Base-by-base conservation (phyloP, 2,797 vertebrate genomes). In the Enteromius unitaeniatus region DNA sequence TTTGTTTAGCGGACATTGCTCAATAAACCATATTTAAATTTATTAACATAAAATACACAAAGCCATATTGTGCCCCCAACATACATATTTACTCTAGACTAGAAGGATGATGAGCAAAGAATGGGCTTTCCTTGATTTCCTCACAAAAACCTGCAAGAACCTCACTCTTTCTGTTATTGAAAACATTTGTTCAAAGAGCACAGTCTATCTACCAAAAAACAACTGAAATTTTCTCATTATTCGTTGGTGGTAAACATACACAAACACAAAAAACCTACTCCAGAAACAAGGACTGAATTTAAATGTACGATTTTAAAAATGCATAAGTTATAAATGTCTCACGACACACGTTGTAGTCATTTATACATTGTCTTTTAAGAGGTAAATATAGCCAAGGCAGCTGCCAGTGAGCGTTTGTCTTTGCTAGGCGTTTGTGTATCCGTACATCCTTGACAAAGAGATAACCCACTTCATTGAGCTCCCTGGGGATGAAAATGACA, bases 21-120 rank as follows among this genome's bases (percentile, higher is more conserved):
- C 9, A 11, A 40, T n/a, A 68, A 68, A 34, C 10, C 1, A 5
- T 40, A 2, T 68, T 68, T 11, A n/a, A 13, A 68, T 67, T 5
- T 11, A 37, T 40, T 40, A 68, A 28, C 26, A 28, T 62, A 28
- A 62, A 62, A 62, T 15, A 28, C 58, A 60, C 51, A 60, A 26
- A 26, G 11, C 10, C 65, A 68, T 14, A 40, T 40, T 40, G 34
- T 26, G 4, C 58, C 58, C 26, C 28, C 77, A 37, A 55, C 31
- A 14, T n/a, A 65, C 15, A 34, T 15, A 28, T 53, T 37, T 11
- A 53, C 17, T 78, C 62, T 9, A 2, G 8, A 21, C 40, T 34
- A 86, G 88, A 85, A 85, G 85, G 86, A 86, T 72, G 73, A 53
- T 21, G 37, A 13, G 42, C 42, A 45, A 42, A 45, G 11, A 45